Base-by-base conservation (phyloP, 2,888 invertebrate genomes). In the Exephanes ischioxanthus region DNA sequence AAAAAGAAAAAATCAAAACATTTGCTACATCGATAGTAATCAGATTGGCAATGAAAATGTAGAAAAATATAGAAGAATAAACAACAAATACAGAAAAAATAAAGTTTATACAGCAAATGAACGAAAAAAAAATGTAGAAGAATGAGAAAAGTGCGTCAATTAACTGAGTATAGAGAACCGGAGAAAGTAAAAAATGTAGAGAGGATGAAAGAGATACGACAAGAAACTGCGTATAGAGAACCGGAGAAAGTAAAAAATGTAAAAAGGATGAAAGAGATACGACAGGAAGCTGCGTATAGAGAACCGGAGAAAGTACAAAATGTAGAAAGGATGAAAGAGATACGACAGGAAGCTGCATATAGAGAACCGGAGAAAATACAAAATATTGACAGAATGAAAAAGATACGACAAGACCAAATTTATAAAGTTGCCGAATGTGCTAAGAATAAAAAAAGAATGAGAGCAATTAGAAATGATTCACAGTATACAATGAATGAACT, bases 361-460 rank as follows among this genome's bases (percentile, higher is more conserved):
- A 48, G 3, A 48, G 16, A 48, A 48, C 14, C 2, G 14, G 48
- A 48, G 14, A 48, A 14, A 16, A 16, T 3, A 48, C 0, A 48
- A 1, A 48, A 48, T 48, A 14, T 48, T 14, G 48, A 48, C 0
- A 0, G 16, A 2, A 48, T 48, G 48, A 0, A 48, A 48, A 16
- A 48, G 16, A 48, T 48, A 48, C 48, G 48, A 48, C 33, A 33
- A 0, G 26, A 11, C 3, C 30, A 11, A 61, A 61, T 37, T 48
- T 51, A 71, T 22, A 26, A 53, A 51, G 26, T n/a, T 19, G 48
- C 48, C 53, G 76, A 76, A 16, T 11, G 14, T n/a, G 19, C 5
- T 16, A 73, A 26, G 51, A 63, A 80, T 48, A 61, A 30, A 45
- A 9, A 73, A 26, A 41, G 22, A 33, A 22, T 80, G 41, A 73